Conservation (phyloP, 2,797 vertebrate species). For the Phataginus tetradactyla region DNA sequence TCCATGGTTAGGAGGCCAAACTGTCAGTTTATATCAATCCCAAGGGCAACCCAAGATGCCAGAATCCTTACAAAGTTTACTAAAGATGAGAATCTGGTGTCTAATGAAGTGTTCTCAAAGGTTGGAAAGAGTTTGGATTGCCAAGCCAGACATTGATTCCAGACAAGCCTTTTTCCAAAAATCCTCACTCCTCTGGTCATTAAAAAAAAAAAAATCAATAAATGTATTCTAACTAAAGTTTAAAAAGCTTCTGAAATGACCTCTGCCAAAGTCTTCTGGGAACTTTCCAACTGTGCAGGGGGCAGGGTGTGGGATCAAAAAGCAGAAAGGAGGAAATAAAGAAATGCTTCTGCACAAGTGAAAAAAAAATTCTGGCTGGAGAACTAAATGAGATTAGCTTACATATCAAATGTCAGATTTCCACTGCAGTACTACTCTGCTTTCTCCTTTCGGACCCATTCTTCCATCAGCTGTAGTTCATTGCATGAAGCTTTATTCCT, state of each 20-base stretch:
- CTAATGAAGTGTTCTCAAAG: conserved; percentile 47
- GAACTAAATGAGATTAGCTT: conserved; percentile 46
- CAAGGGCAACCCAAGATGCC: neutral
- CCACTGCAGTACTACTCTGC: neutral
- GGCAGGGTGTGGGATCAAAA: conserved; percentile 46
- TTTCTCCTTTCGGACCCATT: neutral
- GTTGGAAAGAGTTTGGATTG: conserved; percentile 32
- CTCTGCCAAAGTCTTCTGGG: conserved; percentile 65
- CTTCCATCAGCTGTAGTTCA: neutral
- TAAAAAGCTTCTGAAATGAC: conserved; percentile 71
- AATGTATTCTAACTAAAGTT: conserved; percentile 71
- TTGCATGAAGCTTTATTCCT: conserved; percentile 3
- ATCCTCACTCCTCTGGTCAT: conserved; percentile 59
- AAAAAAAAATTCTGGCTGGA: conserved; percentile 11
- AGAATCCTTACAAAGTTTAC: conserved; percentile 5
- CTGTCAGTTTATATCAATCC: neutral
- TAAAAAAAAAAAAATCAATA: conserved; percentile 71
- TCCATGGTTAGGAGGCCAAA: neutral
- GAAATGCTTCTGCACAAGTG: conserved; percentile 31
- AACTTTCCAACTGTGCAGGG: conserved; percentile 52
- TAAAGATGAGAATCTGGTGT: neutral
- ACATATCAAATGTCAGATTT: conserved; percentile 53
- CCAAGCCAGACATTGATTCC: conserved; percentile 48
- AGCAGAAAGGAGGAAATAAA: conserved; percentile 61
- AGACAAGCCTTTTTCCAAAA: conserved; percentile 58